A percentile compares a stretch with the other conserved stretches of the same genome.
phyloP scores from a whole-genome alignment of 2,797 vertebrate genomes.

The Psittacula derbiana region DNA sequence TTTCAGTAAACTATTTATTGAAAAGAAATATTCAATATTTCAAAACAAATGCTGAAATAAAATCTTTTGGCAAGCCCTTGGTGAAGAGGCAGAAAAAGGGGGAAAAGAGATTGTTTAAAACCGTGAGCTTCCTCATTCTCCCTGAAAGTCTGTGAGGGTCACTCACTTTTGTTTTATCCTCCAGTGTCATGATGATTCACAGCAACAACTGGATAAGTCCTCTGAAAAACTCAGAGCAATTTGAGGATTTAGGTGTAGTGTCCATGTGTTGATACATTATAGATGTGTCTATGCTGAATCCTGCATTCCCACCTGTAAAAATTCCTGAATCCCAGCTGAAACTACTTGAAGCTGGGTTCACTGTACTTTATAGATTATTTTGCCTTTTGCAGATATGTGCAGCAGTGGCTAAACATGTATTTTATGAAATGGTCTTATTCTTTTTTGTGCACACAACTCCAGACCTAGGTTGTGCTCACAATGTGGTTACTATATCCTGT shows the following conservation, averaged over 20 bases:
- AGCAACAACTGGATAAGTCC: neutral
- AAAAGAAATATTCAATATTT: neutral
- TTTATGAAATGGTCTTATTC: neutral
- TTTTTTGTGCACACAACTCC: neutral
- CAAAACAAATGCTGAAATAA: neutral
- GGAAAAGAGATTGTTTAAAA: neutral
- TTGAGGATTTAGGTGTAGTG: neutral
- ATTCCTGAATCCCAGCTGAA: neutral
- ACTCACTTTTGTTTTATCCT: neutral
- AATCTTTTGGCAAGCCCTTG: neutral
- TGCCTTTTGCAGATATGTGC: neutral
- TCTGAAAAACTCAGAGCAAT: neutral
- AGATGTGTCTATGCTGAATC: neutral
- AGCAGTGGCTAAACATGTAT: neutral
- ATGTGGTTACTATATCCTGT: rapidly evolving
- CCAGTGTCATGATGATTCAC: too few species aligned
- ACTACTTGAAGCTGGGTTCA: neutral
- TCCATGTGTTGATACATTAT: neutral
- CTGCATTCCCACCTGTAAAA: neutral
- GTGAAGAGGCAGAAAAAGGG: neutral
- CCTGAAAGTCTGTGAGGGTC: neutral
- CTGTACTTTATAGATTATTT: neutral
- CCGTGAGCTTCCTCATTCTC: neutral
- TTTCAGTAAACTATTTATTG: neutral
- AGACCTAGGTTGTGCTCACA: neutral